Base-by-base conservation (phyloP, 2,888 invertebrate genomes). In the Rhagium mordax region DNA sequence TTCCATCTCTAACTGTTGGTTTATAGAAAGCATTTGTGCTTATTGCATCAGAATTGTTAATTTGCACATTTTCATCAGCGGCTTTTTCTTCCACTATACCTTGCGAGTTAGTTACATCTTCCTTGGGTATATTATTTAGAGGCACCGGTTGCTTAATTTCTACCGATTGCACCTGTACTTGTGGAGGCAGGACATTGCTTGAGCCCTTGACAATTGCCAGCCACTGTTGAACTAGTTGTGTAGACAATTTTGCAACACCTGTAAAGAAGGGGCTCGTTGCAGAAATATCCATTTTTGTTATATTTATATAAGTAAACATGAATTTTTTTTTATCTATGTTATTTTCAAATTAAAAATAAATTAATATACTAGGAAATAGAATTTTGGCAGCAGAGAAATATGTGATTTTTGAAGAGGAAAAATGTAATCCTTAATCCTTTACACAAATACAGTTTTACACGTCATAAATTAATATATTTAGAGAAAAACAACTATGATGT, bases 171-270 rank as follows among this genome's bases (percentile, higher is more conserved):
- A 41, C 66, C 62, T 62, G 59, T 15, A 60, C 47, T 53, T 74
- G 76, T 20, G 67, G 70, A 6, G 55, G 76, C 16, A 81, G 71
- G 61, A 79, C 81, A 87, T 94, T 93, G 74, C 93, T 94, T 5
- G 78, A 75, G 6, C 81, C 80, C 87, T 96, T 96, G 1, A 97
- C 96, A 71, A 96, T 94, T 87, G 94, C 94, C 81, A 97, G 90
- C 97, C 97, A 97, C 85, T 95, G 94, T 84, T 96, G 95, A 27
- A 97, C 97, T 72, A 97, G 90, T 82, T 94, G 93, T 70, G 92
- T 91, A 13, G 97, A 95, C 81, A 96, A 88, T 71, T 92, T 70
- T 6, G 82, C 78, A 15, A 82, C 81, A 67, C 78, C 82, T 82
- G 74, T 16, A 81, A 79, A 67, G 70, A 74, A 71, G 61, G 29